phyloP scores from a whole-genome alignment of 2,797 vertebrate species.

The Mionectes olivaceus region DNA sequence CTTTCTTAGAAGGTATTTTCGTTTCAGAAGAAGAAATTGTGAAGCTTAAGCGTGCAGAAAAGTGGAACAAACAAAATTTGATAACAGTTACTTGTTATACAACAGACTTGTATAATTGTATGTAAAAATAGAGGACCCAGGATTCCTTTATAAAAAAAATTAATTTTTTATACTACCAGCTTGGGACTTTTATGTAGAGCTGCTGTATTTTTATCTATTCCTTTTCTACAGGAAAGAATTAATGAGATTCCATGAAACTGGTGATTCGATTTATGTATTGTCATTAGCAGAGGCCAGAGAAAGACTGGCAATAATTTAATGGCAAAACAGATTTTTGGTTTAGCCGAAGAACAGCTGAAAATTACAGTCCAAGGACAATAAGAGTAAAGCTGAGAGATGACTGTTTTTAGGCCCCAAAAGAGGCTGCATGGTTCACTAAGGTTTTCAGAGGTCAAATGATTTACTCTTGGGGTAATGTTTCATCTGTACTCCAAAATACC shows the following conservation, averaged over 20 bases:
- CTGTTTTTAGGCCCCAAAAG: not conserved
- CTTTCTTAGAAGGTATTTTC: conserved; percentile 2
- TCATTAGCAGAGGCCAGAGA: not conserved
- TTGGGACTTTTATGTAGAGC: not conserved
- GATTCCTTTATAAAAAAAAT: not conserved
- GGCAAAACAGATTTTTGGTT: not conserved
- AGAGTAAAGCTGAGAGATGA: not conserved
- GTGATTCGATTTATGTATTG: not conserved
- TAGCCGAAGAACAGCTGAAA: not conserved
- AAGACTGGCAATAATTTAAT: not conserved
- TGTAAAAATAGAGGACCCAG: not conserved
- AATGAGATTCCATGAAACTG: not conserved
- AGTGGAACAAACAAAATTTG: conserved; percentile 27
- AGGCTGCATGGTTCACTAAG: not conserved
- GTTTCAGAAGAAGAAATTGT: conserved; percentile 38
- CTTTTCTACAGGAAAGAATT: not conserved
- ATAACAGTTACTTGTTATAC: not conserved
- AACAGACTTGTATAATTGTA: not conserved
- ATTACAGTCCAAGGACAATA: not conserved
- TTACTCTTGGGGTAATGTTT: not conserved
- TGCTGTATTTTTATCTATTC: not conserved
- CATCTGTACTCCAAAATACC: not conserved
- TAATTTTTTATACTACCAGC: not conserved
- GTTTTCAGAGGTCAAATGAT: not conserved
- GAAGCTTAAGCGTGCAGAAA: conserved; percentile 42